Base-by-base conservation (phyloP, 2,113 vertebrate genomes). In the Lasiurus borealis region DNA sequence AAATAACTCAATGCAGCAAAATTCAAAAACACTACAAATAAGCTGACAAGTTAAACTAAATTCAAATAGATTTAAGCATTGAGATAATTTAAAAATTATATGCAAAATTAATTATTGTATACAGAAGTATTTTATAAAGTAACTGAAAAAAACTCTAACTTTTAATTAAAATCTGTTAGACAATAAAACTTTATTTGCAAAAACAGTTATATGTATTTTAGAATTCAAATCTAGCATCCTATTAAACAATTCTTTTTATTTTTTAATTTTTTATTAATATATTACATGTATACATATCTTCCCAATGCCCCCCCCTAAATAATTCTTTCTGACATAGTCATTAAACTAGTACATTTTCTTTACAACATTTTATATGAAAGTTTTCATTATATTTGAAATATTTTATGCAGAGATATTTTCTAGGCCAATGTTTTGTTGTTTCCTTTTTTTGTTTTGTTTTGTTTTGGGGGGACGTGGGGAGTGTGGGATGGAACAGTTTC, bases 371-470 rank as follows among this genome's bases (percentile, higher is more conserved):
- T 62, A 78, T 64, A 36, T 2, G 62, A 21, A 11, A 52, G 1
- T 69, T 84, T 88, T 81, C 2, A 69, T 75, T 72, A 8, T 64
- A 77, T 57, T 77, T 95, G 6, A 83, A 77, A 88, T 88, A 80
- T 9, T 68, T 4, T 11, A 80, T 88, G 15, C 25, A 62, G 14
- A 76, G 68, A 25, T 44, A 80, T 85, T 93, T 88, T 84, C 31
- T 50, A 59, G 64, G 10, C 10, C 29, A 57, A 31, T 78, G 6
- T 89, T 54, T 71, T 69, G 54, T 4, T 27, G 23, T 27, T 93
- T 75, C 50, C 44, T 80, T 48, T 34, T 21, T 66, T 15, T 19
- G 21, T 50, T 50, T 50, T 50, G 5, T 46, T 46, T 46, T 50
- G n/a, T n/a, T n/a, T n/a, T n/a, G n/a, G n/a, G n/a, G n/a, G 50